Conservation (phyloP, 2,113 vertebrate species). For the Colinus virginianus region DNA sequence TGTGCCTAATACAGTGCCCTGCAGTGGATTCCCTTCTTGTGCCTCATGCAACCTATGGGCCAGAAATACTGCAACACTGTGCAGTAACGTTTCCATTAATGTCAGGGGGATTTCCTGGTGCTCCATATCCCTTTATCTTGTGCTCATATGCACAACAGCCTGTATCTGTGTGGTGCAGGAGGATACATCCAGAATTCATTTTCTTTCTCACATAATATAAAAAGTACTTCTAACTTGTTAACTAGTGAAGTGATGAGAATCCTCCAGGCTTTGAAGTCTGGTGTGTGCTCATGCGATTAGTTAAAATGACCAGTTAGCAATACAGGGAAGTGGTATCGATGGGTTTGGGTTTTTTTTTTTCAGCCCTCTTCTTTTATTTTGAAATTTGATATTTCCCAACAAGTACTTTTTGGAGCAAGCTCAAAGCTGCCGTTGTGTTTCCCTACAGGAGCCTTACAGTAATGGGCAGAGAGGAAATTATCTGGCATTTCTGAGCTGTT, state of each 20-base stretch:
- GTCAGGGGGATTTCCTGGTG: not conserved
- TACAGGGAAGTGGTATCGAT: not conserved
- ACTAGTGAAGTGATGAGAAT: conserved; percentile 27
- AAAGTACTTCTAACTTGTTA: conserved; percentile 43
- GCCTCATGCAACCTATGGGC: not conserved
- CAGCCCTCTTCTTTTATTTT: not conserved
- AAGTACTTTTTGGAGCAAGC: not conserved
- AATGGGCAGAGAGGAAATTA: conserved; percentile 7
- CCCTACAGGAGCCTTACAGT: not conserved
- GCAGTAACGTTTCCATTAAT: not conserved
- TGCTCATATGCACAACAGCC: not conserved
- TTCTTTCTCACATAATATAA: conserved; percentile 23
- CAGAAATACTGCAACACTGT: not conserved
- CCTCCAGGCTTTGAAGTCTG: conserved; percentile 22
- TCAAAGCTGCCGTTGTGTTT: conserved; percentile 26
- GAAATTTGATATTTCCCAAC: not conserved
- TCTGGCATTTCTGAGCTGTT: conserved; percentile 25
- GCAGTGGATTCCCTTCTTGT: not conserved
- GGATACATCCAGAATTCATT: conserved; percentile 33
- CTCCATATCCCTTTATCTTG: conserved; percentile 8
- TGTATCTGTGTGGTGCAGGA: conserved; percentile 32
- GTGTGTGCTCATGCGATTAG: conserved; percentile 15
- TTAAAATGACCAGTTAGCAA: conserved; percentile 6
- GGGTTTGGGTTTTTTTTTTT: not conserved
- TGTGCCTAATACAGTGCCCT: not conserved